phyloP scores from a whole-genome alignment of 2,113 vertebrate genomes.

The Apodemus sylvaticus region DNA sequence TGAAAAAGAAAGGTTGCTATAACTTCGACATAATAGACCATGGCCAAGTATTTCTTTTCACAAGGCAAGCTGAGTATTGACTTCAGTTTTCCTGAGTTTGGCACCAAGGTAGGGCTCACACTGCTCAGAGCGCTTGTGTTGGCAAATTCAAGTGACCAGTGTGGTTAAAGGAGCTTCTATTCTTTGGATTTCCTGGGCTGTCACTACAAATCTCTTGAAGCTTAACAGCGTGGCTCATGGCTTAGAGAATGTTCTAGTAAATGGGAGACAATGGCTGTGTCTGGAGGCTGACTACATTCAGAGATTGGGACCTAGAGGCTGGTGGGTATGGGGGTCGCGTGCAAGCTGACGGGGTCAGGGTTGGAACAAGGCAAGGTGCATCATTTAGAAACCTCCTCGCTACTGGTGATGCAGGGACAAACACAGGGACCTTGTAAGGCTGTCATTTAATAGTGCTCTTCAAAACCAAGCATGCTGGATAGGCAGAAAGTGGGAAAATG shows the following conservation, averaged over 20 bases:
- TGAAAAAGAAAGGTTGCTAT: background rate
- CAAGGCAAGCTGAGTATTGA: background rate
- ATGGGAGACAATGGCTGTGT: background rate
- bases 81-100: background rate
- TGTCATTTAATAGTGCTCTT: background rate
- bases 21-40: background rate
- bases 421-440: background rate
- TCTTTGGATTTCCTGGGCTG: slow-evolving; percentile 32
- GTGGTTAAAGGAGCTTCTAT: slow-evolving; percentile 1
- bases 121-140: background rate
- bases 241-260: background rate
- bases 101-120: background rate
- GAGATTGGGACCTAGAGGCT: accelerated
- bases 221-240: background rate
- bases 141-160: slow-evolving; percentile 26
- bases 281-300: background rate
- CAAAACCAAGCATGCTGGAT: background rate
- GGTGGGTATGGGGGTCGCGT: background rate
- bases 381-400: background rate
- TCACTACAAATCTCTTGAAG: slow-evolving; percentile 10
- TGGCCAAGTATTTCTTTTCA: slow-evolving; percentile 38
- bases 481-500: background rate
- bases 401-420: accelerated
- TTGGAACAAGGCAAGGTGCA: too few species aligned
- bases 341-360: too few species aligned